Evolutionary conservation across 92 coral and sea anemone genomes (phyloP).

Genomic region (Plumapathes pennacea): DNA sequence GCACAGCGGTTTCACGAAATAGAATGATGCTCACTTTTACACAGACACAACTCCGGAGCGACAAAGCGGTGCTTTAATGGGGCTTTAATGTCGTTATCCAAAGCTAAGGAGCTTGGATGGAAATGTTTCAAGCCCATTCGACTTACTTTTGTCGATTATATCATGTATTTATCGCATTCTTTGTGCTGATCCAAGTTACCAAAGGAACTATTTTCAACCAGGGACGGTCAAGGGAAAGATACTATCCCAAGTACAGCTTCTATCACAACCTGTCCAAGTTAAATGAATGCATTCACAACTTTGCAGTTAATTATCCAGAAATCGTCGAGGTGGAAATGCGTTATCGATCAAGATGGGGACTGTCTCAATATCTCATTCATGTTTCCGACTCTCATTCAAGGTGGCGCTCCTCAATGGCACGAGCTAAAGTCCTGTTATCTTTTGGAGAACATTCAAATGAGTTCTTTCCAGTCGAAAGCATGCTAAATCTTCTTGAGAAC

Average conservation of each 20-base stretch:
- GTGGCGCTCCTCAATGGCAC: slow-evolving; percentile 9
- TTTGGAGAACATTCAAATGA: slow-evolving; percentile 86
- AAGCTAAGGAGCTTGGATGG: no score
- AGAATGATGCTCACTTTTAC: no score
- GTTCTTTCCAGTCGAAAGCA: slow-evolving; percentile 79
- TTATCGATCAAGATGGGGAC: slow-evolving; percentile 76
- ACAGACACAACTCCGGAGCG: no score
- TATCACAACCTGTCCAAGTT: slow-evolving; percentile 73
- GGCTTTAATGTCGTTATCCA: no score
- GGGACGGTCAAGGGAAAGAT: slow-evolving; percentile 44
- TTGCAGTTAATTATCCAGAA: slow-evolving; percentile 59
- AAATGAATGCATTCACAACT: slow-evolving; percentile 66
- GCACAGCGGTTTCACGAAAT: no score
- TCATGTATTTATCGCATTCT: no score
- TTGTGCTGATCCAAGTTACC: slow-evolving; percentile 35
- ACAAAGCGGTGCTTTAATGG: no score
- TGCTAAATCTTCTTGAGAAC: slow-evolving; percentile 62
- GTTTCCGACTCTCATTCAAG: slow-evolving; percentile 51
- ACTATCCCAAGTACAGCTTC: slow-evolving; percentile 60
- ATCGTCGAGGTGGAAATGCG: slow-evolving; percentile 66
- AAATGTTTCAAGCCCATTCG: no score
- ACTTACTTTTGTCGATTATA: no score
- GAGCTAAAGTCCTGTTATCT: slow-evolving; percentile 54
- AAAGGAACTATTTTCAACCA: slow-evolving; percentile 59
- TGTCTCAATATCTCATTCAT: slow-evolving; percentile 67